Conservation (phyloP, 1,140 invertebrate species). For the Globodera rostochiensis region DNA sequence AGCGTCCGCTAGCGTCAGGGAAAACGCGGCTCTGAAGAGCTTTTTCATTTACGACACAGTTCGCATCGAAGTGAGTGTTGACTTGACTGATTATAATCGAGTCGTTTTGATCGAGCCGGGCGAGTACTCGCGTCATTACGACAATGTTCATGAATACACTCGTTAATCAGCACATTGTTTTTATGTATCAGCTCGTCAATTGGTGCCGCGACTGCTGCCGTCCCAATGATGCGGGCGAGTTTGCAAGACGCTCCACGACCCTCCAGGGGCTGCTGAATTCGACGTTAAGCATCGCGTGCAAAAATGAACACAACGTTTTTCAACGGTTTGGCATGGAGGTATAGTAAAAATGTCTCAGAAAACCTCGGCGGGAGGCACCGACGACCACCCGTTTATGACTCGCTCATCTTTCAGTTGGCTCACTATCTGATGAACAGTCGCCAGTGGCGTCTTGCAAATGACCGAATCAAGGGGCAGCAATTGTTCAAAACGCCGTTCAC, state of each 20-base stretch:
- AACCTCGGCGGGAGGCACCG: background rate
- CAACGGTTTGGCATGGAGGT: constrained; percentile 26
- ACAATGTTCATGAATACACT: no score
- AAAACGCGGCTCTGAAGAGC: constrained; percentile 29
- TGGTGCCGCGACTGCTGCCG: constrained; percentile 33
- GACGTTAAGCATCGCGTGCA: constrained; percentile 21
- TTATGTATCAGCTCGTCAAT: constrained; percentile 12
- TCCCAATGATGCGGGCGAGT: background rate
- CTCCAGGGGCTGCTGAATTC: constrained; percentile 10
- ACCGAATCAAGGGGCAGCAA: constrained; percentile 20
- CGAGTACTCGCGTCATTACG: no score
- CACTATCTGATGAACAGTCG: constrained; percentile 30
- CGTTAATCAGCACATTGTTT: background rate
- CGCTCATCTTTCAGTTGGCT: background rate
- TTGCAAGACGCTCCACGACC: background rate
- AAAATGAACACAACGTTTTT: constrained; percentile 17
- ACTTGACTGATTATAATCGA: background rate
- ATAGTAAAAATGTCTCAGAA: background rate
- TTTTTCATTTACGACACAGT: constrained; percentile 34
- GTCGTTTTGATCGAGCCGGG: background rate
- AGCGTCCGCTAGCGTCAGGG: constrained; percentile 6
- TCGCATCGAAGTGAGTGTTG: constrained; percentile 30
- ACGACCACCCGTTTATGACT: background rate
- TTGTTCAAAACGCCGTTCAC: constrained; percentile 31
- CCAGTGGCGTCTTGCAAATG: constrained; percentile 17